A percentile compares a stretch with the other conserved stretches of the same genome.
phyloP scores from a whole-genome alignment of 2,113 vertebrate genomes.

The Accipiter cooperii region DNA sequence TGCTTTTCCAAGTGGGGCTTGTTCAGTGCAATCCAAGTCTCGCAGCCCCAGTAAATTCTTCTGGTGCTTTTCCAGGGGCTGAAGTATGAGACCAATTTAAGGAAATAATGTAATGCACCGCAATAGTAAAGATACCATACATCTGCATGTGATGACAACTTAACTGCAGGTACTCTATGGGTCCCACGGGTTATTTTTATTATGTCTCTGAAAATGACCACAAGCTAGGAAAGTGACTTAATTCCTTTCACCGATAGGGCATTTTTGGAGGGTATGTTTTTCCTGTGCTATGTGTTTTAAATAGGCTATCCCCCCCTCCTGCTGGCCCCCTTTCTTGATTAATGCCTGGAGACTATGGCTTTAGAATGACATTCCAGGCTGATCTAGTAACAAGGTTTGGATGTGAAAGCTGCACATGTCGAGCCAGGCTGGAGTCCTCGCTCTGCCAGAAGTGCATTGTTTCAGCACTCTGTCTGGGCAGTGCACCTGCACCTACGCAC shows the following conservation, averaged over 20 bases:
- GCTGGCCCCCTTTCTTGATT: neutral
- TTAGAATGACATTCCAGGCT: constrained; percentile 58
- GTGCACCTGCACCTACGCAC: neutral
- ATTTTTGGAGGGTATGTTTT: neutral
- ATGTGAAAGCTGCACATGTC: neutral
- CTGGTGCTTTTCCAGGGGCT: neutral
- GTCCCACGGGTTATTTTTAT: constrained; percentile 6
- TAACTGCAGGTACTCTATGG: neutral
- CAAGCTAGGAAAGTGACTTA: neutral
- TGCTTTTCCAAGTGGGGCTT: neutral
- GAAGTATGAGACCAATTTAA: neutral
- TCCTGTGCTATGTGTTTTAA: neutral
- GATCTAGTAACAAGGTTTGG: constrained; percentile 53
- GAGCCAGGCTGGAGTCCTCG: neutral
- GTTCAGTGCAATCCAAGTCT: neutral
- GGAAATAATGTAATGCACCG: neutral
- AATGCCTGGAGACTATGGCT: constrained; percentile 36
- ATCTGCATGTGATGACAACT: neutral
- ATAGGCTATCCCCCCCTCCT: neutral
- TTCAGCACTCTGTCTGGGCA: neutral
- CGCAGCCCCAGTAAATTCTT: neutral
- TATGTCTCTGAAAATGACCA: neutral
- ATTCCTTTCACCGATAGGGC: neutral
- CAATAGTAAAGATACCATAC: neutral
- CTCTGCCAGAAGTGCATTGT: constrained; percentile 8